These are phyloP conservation scores for Dendronephthya gigantea DNA, from an alignment of 64 coral and sea anemone species.

Conservation along the genomic window DNA sequence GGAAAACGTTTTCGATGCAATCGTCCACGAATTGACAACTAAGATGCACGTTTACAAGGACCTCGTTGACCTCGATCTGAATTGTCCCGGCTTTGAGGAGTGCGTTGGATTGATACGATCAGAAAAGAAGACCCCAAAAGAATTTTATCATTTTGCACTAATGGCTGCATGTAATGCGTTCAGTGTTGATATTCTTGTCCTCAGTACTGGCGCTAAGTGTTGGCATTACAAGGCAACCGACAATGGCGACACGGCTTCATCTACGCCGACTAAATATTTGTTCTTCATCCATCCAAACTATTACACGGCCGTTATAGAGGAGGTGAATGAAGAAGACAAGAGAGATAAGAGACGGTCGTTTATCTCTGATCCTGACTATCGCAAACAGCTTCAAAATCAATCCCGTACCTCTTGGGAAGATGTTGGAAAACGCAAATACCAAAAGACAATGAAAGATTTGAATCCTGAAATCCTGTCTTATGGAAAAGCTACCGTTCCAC, in stretches of 20 bases:
- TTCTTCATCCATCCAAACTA: background rate
- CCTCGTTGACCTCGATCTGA: background rate
- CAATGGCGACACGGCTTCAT: background rate
- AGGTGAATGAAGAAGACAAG: background rate
- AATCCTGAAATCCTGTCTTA: background rate
- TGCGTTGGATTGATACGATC: background rate
- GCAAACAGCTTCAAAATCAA: background rate
- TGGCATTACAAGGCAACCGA: background rate
- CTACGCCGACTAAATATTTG: background rate
- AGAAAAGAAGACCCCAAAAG: background rate
- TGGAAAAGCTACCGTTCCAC: background rate
- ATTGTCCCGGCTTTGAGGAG: background rate
- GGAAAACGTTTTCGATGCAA: background rate
- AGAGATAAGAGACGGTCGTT: background rate
- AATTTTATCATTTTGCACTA: slow-evolving; percentile 5
- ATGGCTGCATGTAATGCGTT: slow-evolving; percentile 16
- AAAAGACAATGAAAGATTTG: background rate
- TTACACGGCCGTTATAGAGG: background rate
- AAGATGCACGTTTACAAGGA: background rate
- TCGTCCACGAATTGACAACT: background rate
- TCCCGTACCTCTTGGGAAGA: background rate
- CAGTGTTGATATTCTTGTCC: background rate
- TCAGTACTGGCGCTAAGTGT: background rate
- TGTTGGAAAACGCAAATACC: background rate
- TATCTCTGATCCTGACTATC: background rate